Evolutionary conservation across 2,797 vertebrate species (phyloP), one percentile per base, ranked within the genome.

Genomic region (Salarias fasciatus): DNA sequence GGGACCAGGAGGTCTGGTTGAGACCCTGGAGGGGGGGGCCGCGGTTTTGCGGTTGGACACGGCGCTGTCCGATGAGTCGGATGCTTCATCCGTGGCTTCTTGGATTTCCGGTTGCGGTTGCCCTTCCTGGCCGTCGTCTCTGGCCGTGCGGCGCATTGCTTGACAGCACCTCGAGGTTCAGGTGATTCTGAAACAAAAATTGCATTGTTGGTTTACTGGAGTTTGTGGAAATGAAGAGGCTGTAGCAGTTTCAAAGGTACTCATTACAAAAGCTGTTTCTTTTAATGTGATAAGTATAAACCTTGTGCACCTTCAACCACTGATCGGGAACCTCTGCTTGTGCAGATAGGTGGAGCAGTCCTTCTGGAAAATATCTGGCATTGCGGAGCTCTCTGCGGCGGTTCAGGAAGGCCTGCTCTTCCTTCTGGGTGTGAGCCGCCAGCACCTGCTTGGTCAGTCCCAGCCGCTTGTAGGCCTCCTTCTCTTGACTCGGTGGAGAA

Each of bases 371-470:
- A 86, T n/a, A 78, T 41, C 87, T 86, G n/a, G 93, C 82, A 0
- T 80, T 92, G 60, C 85, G 87, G 1, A 92, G 91, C 57, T 96
- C 95, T 71, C 91, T 84, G 77, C 95, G 96, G 75, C 92, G 95
- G 61, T 84, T 95, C 74, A 99, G 89, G 88, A 97, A 99, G 53
- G 91, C 94, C 79, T 97, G 95, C 78, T 99, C 97, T 65, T 99
- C 97, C 56, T 95, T 96, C 72, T 96, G 96, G 0, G 96, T 99
- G 88, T 99, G 97, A 0, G 94, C 95, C 0, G 95, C 96, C 80
- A 99, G 92, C 42, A 98, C 94, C 71, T 98, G 95, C 69, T 98
- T 98, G 46, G 97, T 99, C 56, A 99, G 92, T 1, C 94, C 95
- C 60, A 95, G 84, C 51, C 90, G 94, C 89, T 92, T 93, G 80